A percentile compares a stretch with the other conserved stretches of the same genome.
phyloP scores from a whole-genome alignment of 2,113 vertebrate species.

The Malaclemys terrapin region DNA sequence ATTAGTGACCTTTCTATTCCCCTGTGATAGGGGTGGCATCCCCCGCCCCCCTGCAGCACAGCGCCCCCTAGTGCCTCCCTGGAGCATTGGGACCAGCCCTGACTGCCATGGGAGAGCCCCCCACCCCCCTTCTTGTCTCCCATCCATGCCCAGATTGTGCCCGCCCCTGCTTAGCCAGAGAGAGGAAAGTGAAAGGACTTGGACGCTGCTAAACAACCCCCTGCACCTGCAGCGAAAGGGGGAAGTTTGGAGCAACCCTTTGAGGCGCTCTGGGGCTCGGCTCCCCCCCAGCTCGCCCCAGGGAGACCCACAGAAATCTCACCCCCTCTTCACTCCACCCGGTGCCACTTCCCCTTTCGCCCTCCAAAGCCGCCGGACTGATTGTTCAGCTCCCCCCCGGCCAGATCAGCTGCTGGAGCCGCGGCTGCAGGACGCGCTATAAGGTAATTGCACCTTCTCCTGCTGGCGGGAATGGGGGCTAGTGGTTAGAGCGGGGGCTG shows the following conservation, averaged over 20 bases:
- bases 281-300: no score
- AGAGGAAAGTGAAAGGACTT: not conserved
- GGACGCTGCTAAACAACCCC: not conserved
- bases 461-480: not conserved
- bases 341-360: not conserved
- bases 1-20: not conserved
- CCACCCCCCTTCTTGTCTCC: not conserved
- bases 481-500: not conserved
- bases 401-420: not conserved
- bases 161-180: no score
- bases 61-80: no score
- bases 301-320: not conserved
- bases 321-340: accelerated
- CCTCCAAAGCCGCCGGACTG: not conserved
- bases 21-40: no score
- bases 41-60: no score
- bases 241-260: not conserved
- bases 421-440: not conserved
- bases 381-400: not conserved
- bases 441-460: not conserved
- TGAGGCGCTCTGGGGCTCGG: not conserved
- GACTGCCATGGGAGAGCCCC: no score
- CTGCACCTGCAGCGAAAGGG: not conserved
- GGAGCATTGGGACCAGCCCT: no score
- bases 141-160: no score